phyloP scores from a whole-genome alignment of 2,888 invertebrate genomes.

The Drosophila algonquin region DNA sequence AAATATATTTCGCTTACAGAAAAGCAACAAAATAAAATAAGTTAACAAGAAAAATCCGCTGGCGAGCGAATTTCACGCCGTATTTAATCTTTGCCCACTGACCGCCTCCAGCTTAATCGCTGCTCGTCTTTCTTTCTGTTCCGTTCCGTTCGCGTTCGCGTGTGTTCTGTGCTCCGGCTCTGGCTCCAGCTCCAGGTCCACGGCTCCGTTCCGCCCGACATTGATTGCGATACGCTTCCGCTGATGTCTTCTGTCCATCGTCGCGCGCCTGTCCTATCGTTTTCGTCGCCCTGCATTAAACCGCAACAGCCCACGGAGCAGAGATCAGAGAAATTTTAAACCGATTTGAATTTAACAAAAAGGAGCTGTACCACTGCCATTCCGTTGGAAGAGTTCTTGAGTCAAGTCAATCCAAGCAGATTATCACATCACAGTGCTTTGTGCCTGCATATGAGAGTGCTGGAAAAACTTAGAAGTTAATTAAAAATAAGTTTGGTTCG shows the following conservation, averaged over 20 bases:
- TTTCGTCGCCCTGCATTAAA: not conserved
- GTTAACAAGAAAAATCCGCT: constrained; percentile 58
- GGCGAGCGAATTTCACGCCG: constrained; percentile 75
- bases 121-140: constrained; percentile 73
- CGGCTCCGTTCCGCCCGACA: constrained; percentile 22
- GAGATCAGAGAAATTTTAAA: constrained; percentile 11
- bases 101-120: constrained; percentile 81
- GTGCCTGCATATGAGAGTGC: constrained; percentile 27
- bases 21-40: constrained; percentile 27
- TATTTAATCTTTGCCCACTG: constrained; percentile 81
- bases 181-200: constrained; percentile 32
- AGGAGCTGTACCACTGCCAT: not conserved
- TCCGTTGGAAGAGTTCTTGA: not conserved
- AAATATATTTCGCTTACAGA: constrained; percentile 73
- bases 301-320: constrained; percentile 32
- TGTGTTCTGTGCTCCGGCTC: constrained; percentile 72
- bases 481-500: constrained; percentile 14
- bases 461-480: constrained; percentile 25
- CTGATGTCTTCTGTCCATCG: constrained; percentile 32
- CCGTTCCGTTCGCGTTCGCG: constrained; percentile 46
- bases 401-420: constrained; percentile 3
- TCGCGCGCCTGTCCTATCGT: constrained; percentile 30
- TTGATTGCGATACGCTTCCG: constrained; percentile 13
- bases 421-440: constrained; percentile 26
- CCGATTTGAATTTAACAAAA: constrained; percentile 6